A percentile compares a stretch with the other conserved stretches of the same genome.
Evolutionary conservation across 2,888 invertebrate species (phyloP).

Genomic region (Polia nebulosa): DNA sequence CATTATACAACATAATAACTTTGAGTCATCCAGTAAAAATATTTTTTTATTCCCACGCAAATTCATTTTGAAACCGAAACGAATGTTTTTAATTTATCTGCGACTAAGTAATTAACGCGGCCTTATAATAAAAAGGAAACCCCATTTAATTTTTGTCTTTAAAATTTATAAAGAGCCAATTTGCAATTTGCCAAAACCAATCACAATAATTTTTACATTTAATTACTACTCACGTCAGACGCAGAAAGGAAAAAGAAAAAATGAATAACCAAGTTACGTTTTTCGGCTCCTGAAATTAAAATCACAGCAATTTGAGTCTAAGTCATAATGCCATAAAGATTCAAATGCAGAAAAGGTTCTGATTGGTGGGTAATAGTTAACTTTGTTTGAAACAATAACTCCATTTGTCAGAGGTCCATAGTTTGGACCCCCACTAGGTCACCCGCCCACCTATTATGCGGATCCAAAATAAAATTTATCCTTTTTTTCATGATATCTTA

Average conservation of each 20-base stretch:
- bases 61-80: conserved; percentile 42
- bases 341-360: neutral
- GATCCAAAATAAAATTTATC: conserved; percentile 68
- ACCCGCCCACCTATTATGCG: conserved; percentile 75
- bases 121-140: conserved; percentile 50
- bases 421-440: conserved; percentile 74
- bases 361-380: neutral
- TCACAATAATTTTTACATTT: conserved; percentile 89
- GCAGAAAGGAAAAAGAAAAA: conserved; percentile 64
- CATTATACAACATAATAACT: neutral
- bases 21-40: neutral
- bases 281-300: conserved; percentile 7
- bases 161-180: conserved; percentile 78
- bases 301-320: conserved; percentile 26
- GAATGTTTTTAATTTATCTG: conserved; percentile 57
- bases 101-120: conserved; percentile 55
- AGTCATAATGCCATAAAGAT: conserved; percentile 11
- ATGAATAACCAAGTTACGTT: conserved; percentile 35
- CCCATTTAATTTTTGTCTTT: conserved; percentile 61
- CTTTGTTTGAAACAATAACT: conserved; percentile 72
- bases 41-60: conserved; percentile 51
- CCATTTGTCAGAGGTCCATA: conserved; percentile 85
- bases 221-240: conserved; percentile 82
- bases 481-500: conserved; percentile 73
- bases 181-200: conserved; percentile 89